A percentile compares a stretch with the other conserved stretches of the same genome.
Conservation (phyloP, 2,113 vertebrate genomes). For the Mastomys natalensis region DNA sequence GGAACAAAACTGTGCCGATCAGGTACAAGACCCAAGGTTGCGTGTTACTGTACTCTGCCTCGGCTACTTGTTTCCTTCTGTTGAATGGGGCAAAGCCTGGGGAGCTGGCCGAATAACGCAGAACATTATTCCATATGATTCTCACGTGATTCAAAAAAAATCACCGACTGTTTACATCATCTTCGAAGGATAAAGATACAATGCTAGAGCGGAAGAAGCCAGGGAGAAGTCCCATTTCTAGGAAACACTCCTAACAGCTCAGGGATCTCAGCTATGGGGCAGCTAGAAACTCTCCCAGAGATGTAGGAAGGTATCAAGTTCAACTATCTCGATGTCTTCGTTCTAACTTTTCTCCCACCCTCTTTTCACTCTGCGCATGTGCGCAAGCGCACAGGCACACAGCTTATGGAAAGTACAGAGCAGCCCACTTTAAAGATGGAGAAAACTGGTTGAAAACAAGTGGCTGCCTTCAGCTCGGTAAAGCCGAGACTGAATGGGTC, state of each 20-base stretch:
- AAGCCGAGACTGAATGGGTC: neutral
- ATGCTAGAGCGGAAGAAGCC: neutral
- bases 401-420: neutral
- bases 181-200: neutral
- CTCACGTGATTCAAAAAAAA: neutral
- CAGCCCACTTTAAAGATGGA: neutral
- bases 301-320: neutral
- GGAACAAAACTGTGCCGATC: neutral
- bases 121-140: rapidly evolving
- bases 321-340: neutral
- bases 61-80: neutral
- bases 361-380: rapidly evolving
- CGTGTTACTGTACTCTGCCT: rapidly evolving
- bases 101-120: neutral
- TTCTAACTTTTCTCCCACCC: neutral
- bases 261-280: no score
- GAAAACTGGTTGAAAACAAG: neutral
- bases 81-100: rapidly evolving
- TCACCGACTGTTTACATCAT: neutral
- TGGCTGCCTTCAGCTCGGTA: neutral
- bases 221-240: neutral
- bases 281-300: neutral
- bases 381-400: rapidly evolving
- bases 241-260: neutral
- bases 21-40: neutral